Evolutionary conservation across 2,888 invertebrate species (phyloP).

Genomic region (Chymomyza caudatula): DNA sequence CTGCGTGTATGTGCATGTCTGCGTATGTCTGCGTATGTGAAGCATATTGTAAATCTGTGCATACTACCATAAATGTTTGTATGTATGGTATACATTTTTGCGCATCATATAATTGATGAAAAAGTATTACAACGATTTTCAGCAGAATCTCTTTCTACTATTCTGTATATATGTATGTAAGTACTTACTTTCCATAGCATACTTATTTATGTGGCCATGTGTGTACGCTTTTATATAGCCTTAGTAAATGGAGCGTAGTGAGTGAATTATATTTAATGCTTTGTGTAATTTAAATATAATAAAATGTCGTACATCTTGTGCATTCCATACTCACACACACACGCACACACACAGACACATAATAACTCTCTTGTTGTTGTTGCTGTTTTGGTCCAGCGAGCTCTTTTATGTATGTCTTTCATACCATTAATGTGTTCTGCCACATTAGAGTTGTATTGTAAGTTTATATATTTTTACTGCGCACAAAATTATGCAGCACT

Average conservation of each 20-base stretch:
- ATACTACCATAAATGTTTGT: constrained; percentile 36
- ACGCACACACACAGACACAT: constrained; percentile 3
- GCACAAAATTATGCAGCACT: neutral
- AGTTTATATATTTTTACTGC: neutral
- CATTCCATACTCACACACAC: neutral
- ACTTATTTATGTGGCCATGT: constrained; percentile 28
- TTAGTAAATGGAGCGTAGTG: constrained; percentile 70
- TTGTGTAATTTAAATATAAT: constrained; percentile 71
- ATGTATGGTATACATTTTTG: constrained; percentile 49
- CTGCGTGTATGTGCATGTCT: constrained; percentile 24
- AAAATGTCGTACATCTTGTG: constrained; percentile 47
- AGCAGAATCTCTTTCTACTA: constrained; percentile 49
- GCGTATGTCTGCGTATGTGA: constrained; percentile 30
- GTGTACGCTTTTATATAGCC: constrained; percentile 48
- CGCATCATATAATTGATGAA: constrained; percentile 75
- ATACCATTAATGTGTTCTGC: neutral
- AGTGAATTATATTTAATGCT: constrained; percentile 71
- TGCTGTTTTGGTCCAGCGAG: neutral
- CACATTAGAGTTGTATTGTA: neutral
- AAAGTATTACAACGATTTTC: constrained; percentile 73
- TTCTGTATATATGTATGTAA: neutral
- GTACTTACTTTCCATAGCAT: constrained; percentile 26
- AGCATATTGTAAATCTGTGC: constrained; percentile 66
- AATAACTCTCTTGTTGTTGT: neutral
- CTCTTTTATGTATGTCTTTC: neutral